Percentiles rank a stretch among this genome's conserved stretches.
Evolutionary conservation across 2,113 vertebrate species (phyloP).

Genomic region (Pseudorasbora parva): DNA sequence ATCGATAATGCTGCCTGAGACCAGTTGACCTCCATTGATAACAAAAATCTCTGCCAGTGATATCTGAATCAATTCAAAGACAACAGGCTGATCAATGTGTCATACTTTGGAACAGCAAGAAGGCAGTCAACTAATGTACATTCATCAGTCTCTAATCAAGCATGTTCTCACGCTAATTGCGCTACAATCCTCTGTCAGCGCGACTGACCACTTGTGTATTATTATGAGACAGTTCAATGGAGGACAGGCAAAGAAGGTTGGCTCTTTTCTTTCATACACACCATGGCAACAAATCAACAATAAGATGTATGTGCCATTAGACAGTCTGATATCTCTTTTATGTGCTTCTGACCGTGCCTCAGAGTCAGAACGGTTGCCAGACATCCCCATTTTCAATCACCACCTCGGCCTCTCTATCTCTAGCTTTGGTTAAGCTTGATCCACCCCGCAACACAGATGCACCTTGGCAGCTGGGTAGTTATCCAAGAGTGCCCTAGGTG

Average conservation of each 20-base stretch:
- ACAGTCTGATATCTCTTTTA: slow-evolving; percentile 13
- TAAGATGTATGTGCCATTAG: slow-evolving; percentile 14
- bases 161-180: background rate
- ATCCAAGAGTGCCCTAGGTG: slow-evolving; percentile 54
- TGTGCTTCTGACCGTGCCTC: background rate
- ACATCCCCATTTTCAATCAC: background rate
- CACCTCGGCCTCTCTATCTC: background rate
- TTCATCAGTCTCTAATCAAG: slow-evolving; percentile 7
- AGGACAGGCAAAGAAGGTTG: background rate
- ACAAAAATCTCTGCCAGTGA: slow-evolving; percentile 11
- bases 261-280: background rate
- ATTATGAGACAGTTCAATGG: background rate
- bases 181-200: background rate
- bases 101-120: background rate
- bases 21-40: background rate
- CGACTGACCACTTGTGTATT: background rate
- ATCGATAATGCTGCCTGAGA: background rate
- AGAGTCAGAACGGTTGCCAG: slow-evolving; percentile 2
- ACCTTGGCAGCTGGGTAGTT: slow-evolving; percentile 63
- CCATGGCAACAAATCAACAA: slow-evolving; percentile 11
- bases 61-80: slow-evolving; percentile 13
- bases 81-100: background rate
- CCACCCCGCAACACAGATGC: slow-evolving; percentile 24
- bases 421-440: background rate
- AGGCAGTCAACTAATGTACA: background rate